Evolutionary conservation across 2,888 invertebrate species (phyloP).

Genomic region (Bursaphelenchus okinawaensis): DNA sequence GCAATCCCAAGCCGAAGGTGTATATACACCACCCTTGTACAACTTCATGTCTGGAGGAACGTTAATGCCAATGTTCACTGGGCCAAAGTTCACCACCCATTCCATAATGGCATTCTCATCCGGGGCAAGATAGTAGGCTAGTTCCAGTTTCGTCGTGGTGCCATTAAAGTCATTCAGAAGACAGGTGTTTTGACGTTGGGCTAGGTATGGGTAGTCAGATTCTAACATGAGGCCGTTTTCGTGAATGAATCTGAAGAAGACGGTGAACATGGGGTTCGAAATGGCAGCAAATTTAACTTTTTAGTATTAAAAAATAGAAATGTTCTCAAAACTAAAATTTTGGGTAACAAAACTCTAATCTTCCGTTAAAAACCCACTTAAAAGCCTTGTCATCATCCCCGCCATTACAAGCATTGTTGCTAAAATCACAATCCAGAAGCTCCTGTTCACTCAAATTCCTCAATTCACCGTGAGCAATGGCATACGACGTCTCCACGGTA

Average conservation of each 20-base stretch:
- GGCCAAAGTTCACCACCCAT: constrained; percentile 55
- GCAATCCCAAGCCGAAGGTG: constrained; percentile 49
- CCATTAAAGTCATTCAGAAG: constrained; percentile 24
- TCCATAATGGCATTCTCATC: constrained; percentile 54
- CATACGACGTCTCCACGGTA: constrained; percentile 53
- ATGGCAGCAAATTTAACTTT: too few species aligned
- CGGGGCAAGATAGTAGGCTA: constrained; percentile 52
- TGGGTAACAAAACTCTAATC: too few species aligned
- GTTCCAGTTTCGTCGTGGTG: constrained; percentile 48
- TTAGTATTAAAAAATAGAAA: neutral
- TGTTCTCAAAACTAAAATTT: neutral
- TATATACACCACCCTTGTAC: constrained; percentile 53
- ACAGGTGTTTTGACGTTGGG: constrained; percentile 57
- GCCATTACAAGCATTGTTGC: constrained; percentile 61
- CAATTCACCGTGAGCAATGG: constrained; percentile 42
- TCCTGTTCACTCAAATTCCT: constrained; percentile 47
- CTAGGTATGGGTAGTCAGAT: constrained; percentile 78
- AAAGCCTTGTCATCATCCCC: constrained; percentile 62
- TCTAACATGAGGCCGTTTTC: constrained; percentile 72
- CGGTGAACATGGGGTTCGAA: neutral
- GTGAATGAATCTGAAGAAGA: constrained; percentile 51
- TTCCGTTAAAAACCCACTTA: too few species aligned
- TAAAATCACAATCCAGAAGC: constrained; percentile 55
- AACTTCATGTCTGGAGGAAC: constrained; percentile 44
- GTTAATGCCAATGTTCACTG: constrained; percentile 49